These are phyloP conservation scores for Drosophila monieri DNA, from an alignment of 2,888 invertebrate species.

Conservation along the genomic window DNA sequence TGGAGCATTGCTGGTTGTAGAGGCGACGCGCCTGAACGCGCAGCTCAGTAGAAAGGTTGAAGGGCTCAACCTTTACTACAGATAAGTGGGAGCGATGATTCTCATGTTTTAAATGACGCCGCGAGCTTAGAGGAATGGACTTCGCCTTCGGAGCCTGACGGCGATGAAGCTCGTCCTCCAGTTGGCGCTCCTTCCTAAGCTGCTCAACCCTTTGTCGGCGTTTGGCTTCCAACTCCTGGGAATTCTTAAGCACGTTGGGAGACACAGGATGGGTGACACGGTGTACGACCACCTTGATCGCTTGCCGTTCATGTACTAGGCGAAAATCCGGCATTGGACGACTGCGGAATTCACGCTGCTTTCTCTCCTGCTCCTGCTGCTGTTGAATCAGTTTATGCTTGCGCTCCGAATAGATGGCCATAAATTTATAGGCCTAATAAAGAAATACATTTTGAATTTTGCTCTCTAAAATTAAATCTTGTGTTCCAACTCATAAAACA, in stretches of 20 bases:
- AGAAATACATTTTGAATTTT: neutral
- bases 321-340: constrained; percentile 72
- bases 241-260: constrained; percentile 64
- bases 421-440: constrained; percentile 58
- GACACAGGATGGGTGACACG: constrained; percentile 58
- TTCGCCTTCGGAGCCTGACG: constrained; percentile 19
- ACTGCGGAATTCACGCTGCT: constrained; percentile 62
- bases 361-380: constrained; percentile 43
- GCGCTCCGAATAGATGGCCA: constrained; percentile 62
- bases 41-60: constrained; percentile 48
- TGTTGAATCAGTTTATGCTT: constrained; percentile 37
- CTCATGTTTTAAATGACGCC: constrained; percentile 22
- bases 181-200: constrained; percentile 38
- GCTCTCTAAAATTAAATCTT: too few relatives aligned
- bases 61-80: constrained; percentile 46
- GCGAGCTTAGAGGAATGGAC: constrained; percentile 15
- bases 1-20: constrained; percentile 45
- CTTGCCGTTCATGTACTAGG: constrained; percentile 44
- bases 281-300: constrained; percentile 30
- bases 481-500: neutral
- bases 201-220: constrained; percentile 46
- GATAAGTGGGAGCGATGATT: constrained; percentile 12
- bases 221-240: constrained; percentile 36
- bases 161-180: constrained; percentile 9
- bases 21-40: constrained; percentile 61